phyloP scores from a whole-genome alignment of 1,140 invertebrate genomes.

The Wiebesia pumilae region DNA sequence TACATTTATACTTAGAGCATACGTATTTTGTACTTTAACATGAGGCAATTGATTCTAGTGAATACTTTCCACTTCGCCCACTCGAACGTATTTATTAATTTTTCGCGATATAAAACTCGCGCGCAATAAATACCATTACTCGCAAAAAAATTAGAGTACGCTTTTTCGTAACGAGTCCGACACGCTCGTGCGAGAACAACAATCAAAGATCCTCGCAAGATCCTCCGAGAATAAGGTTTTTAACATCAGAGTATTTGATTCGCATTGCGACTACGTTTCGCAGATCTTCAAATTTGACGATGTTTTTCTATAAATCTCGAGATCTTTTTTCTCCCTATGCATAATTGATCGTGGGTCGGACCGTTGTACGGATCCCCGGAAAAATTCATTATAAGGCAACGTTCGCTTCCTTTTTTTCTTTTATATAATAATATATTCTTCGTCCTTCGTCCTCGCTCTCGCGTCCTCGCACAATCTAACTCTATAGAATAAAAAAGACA shows the following conservation, averaged over 20 bases:
- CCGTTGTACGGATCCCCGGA: constrained; percentile 37
- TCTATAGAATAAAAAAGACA: constrained; percentile 27
- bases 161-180: background rate
- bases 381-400: constrained; percentile 37
- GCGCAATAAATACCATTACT: constrained; percentile 4
- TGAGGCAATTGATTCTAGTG: constrained; percentile 11
- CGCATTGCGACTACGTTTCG: background rate
- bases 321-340: constrained; percentile 23
- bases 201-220: background rate
- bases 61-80: constrained; percentile 20
- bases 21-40: constrained; percentile 34
- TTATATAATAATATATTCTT: background rate
- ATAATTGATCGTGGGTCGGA: constrained; percentile 4
- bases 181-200: background rate
- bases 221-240: background rate
- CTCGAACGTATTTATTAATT: constrained; percentile 8
- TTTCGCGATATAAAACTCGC: background rate
- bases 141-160: background rate
- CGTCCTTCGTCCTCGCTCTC: background rate
- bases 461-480: background rate
- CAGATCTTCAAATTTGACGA: background rate
- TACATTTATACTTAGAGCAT: constrained; percentile 29
- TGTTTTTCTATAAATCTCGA: background rate
- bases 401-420: background rate
- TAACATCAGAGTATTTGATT: background rate